Evolutionary conservation across 2,797 vertebrate genomes (phyloP).

Genomic region (Coreius guichenoti): DNA sequence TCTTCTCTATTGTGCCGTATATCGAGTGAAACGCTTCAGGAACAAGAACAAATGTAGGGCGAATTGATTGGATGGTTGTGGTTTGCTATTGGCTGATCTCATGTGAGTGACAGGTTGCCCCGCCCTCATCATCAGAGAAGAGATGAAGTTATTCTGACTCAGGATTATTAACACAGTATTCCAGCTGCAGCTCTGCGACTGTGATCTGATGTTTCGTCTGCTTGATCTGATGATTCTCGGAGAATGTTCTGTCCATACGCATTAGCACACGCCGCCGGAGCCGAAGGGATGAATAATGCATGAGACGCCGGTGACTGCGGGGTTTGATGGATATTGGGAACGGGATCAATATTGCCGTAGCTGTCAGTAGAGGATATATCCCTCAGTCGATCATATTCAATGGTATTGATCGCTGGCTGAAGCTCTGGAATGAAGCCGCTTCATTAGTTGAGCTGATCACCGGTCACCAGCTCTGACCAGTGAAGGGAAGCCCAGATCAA

Average conservation of each 20-base stretch:
- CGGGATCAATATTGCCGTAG: slow-evolving; percentile 29
- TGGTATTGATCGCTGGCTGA: slow-evolving; percentile 30
- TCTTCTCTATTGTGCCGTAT: no score
- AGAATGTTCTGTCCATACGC: slow-evolving; percentile 22
- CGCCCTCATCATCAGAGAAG: no score
- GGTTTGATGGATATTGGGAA: slow-evolving; percentile 44
- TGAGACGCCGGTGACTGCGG: slow-evolving; percentile 37
- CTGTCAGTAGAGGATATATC: slow-evolving; percentile 44
- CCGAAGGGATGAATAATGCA: slow-evolving; percentile 41
- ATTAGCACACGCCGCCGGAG: neutral
- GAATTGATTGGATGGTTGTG: no score
- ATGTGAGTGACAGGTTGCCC: no score
- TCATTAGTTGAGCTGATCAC: slow-evolving; percentile 50
- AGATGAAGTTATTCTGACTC: no score
- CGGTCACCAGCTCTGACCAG: neutral
- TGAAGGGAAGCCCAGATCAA: neutral
- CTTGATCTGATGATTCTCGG: no score
- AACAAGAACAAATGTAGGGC: no score
- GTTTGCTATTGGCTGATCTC: no score
- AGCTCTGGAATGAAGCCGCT: neutral
- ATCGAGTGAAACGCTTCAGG: no score
- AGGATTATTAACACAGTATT: no score
- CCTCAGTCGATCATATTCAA: slow-evolving; percentile 33
- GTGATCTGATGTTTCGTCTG: no score
- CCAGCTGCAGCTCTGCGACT: no score